These are phyloP conservation scores for Eristalinus sepulchralis DNA, from an alignment of 2,888 invertebrate genomes.

Conservation along the genomic window DNA sequence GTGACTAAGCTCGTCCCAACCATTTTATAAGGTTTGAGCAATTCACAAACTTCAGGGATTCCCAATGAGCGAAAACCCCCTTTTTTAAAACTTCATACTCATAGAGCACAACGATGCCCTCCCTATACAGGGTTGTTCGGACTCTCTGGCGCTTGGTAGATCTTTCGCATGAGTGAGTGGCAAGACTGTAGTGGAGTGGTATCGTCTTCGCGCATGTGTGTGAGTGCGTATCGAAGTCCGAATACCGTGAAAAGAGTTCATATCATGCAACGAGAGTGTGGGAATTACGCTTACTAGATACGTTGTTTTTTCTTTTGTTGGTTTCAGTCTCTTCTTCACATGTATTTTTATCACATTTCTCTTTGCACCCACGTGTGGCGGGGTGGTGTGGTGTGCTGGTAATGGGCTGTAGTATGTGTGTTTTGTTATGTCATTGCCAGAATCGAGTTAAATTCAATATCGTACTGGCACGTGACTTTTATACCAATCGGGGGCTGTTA, in stretches of 20 bases:
- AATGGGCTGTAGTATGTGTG: background rate
- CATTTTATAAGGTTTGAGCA: too few relatives aligned
- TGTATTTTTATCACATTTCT: constrained; percentile 26
- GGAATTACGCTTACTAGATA: constrained; percentile 64
- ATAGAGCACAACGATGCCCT: background rate
- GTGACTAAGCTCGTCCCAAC: too few relatives aligned
- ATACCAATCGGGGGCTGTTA: constrained; percentile 42
- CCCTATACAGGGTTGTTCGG: constrained; percentile 11
- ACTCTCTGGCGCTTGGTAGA: constrained; percentile 10
- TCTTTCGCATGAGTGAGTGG: constrained; percentile 44
- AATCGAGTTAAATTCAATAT: constrained; percentile 21
- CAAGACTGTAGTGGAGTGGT: constrained; percentile 28
- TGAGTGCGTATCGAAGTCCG: constrained; percentile 18
- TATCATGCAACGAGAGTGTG: constrained; percentile 64
- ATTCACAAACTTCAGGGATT: background rate
- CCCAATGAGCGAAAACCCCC: constrained; percentile 2
- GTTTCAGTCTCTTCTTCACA: background rate
- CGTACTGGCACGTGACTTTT: constrained; percentile 50
- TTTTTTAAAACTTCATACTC: background rate
- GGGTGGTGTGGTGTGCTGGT: background rate
- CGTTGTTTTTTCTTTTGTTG: constrained; percentile 23
- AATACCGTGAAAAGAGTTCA: constrained; percentile 69
- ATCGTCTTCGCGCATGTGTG: background rate
- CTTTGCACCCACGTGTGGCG: background rate
- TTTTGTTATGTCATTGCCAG: constrained; percentile 47